These are phyloP conservation scores for Lymantria monacha DNA, from an alignment of 2,888 invertebrate genomes.

Conservation along the genomic window DNA sequence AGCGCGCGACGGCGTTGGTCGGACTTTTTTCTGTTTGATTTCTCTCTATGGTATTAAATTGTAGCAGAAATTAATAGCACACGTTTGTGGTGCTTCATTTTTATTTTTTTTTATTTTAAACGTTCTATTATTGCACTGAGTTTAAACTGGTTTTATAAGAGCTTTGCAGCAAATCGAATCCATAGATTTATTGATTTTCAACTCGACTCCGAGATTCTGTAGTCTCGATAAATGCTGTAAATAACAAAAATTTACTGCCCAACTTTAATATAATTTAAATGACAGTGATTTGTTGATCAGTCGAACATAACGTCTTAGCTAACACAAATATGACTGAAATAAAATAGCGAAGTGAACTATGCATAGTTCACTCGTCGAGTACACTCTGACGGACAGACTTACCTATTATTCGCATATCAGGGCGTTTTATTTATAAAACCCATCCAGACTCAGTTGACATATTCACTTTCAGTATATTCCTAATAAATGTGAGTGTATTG, in stretches of 20 bases:
- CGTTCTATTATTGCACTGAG: slow-evolving; percentile 36
- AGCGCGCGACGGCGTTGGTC: slow-evolving; percentile 75
- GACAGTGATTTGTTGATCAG: neutral
- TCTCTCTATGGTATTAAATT: slow-evolving; percentile 75
- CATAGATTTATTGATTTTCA: neutral
- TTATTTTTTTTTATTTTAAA: slow-evolving; percentile 30
- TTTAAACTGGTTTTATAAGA: slow-evolving; percentile 23
- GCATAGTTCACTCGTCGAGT: slow-evolving; percentile 36
- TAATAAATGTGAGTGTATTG: slow-evolving; percentile 23
- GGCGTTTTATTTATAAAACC: slow-evolving; percentile 75
- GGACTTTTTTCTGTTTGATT: slow-evolving; percentile 68
- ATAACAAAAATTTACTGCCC: no score
- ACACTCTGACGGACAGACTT: slow-evolving; percentile 59
- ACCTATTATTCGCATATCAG: slow-evolving; percentile 78
- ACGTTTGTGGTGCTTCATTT: slow-evolving; percentile 40
- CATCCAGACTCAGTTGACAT: slow-evolving; percentile 58
- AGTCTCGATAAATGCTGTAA: no score
- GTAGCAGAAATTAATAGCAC: slow-evolving; percentile 62
- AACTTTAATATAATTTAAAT: no score
- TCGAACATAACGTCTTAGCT: neutral
- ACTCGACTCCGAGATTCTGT: no score
- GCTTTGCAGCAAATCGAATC: slow-evolving; percentile 12
- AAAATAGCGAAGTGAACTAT: slow-evolving; percentile 45
- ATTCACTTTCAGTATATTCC: slow-evolving; percentile 47
- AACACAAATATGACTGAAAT: slow-evolving; percentile 26